These are phyloP conservation scores for Fulica atra DNA, from an alignment of 2,113 vertebrate genomes.

Conservation along the genomic window DNA sequence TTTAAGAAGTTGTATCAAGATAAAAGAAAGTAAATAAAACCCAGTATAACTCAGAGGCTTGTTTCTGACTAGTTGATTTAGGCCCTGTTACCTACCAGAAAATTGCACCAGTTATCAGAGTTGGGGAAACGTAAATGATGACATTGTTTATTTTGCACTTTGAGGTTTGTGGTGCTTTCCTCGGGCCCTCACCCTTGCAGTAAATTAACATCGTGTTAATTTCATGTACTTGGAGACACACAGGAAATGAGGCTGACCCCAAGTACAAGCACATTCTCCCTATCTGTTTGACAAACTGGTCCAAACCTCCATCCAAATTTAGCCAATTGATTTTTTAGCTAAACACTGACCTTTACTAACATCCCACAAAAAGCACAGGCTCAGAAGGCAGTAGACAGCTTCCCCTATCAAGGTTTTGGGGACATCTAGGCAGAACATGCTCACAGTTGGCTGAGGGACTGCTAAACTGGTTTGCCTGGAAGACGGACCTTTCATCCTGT, in stretches of 20 bases:
- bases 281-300: background rate
- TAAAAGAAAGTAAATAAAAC: slow-evolving; percentile 31
- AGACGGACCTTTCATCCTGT: background rate
- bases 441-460: background rate
- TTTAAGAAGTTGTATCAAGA: background rate
- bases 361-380: background rate
- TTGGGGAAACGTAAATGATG: background rate
- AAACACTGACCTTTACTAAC: background rate
- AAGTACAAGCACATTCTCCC: background rate
- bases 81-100: background rate
- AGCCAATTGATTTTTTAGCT: background rate
- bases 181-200: background rate
- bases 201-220: background rate
- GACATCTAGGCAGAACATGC: background rate
- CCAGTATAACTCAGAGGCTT: background rate
- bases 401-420: background rate
- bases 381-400: background rate
- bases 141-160: background rate
- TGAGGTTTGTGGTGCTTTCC: background rate
- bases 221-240: background rate
- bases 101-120: background rate
- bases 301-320: background rate
- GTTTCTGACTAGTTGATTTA: slow-evolving; percentile 25
- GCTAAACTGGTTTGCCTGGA: rapidly evolving
- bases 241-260: background rate